phyloP scores from a whole-genome alignment of 2,113 vertebrate genomes.

The Acanthisitta chloris region DNA sequence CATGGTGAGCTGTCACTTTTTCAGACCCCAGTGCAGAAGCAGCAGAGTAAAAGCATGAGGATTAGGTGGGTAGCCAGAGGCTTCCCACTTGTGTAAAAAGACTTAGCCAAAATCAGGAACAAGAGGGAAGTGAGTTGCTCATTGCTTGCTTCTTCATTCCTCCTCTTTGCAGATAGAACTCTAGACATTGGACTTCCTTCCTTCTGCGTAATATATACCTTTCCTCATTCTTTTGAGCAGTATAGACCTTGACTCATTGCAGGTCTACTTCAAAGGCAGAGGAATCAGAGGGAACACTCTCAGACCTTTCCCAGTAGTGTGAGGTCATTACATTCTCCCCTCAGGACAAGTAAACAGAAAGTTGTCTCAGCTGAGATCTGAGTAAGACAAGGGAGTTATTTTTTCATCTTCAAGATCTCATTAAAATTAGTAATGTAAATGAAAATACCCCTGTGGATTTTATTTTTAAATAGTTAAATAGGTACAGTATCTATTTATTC shows the following conservation, averaged over 20 bases:
- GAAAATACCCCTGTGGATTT: background rate
- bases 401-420: background rate
- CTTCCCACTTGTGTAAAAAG: background rate
- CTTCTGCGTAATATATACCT: background rate
- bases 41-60: background rate
- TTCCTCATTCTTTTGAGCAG: slow-evolving; percentile 24
- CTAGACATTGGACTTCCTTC: background rate
- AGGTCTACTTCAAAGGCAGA: slow-evolving; percentile 36
- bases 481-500: background rate
- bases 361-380: background rate
- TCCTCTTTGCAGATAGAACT: background rate
- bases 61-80: background rate
- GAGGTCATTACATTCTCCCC: background rate
- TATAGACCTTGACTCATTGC: slow-evolving; percentile 14
- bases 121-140: background rate
- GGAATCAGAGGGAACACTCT: background rate
- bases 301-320: background rate
- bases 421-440: background rate
- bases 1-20: background rate
- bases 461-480: background rate
- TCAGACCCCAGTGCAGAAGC: background rate
- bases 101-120: background rate
- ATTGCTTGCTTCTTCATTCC: background rate
- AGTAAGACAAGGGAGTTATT: background rate
- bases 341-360: background rate